A percentile compares a stretch with the other conserved stretches of the same genome.
phyloP scores from a whole-genome alignment of 2,113 vertebrate species.

The Caranx melampygus region DNA sequence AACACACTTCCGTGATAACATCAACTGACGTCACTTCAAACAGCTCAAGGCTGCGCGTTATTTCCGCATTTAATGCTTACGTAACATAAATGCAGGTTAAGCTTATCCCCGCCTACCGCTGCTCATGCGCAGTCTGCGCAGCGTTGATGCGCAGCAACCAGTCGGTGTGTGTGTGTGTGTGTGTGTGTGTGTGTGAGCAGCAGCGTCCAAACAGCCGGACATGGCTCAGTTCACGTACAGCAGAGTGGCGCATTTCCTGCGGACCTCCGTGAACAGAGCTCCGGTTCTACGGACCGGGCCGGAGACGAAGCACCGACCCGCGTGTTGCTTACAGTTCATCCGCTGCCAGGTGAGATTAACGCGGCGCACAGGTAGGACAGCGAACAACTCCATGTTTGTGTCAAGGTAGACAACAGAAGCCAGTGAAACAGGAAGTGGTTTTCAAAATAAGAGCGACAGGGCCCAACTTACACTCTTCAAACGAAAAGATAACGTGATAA shows the following conservation, averaged over 20 bases:
- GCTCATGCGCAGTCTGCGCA: constrained; percentile 18
- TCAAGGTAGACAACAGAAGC: background rate
- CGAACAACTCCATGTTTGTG: background rate
- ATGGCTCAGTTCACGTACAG: constrained; percentile 63
- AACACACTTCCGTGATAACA: constrained; percentile 48
- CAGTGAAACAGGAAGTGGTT: background rate
- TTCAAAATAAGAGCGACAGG: constrained; percentile 16
- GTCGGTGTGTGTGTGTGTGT: too few species aligned
- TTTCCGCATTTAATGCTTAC: background rate
- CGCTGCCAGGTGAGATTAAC: constrained; percentile 75
- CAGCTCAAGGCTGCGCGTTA: constrained; percentile 13
- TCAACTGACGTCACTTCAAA: background rate
- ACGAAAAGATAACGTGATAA: background rate
- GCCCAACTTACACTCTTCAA: too few species aligned
- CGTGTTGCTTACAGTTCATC: constrained; percentile 33
- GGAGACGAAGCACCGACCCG: constrained; percentile 20
- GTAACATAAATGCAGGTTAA: too few species aligned
- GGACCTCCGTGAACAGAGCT: background rate
- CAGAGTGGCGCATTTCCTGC: constrained; percentile 62
- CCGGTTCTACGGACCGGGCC: background rate
- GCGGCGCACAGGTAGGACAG: background rate
- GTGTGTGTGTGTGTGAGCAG: background rate
- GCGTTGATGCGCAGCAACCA: constrained; percentile 6
- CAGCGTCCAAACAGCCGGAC: constrained; percentile 2
- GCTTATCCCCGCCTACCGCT: background rate